Base-by-base conservation (phyloP, 2,888 invertebrate genomes). In the Axea sp. region DNA sequence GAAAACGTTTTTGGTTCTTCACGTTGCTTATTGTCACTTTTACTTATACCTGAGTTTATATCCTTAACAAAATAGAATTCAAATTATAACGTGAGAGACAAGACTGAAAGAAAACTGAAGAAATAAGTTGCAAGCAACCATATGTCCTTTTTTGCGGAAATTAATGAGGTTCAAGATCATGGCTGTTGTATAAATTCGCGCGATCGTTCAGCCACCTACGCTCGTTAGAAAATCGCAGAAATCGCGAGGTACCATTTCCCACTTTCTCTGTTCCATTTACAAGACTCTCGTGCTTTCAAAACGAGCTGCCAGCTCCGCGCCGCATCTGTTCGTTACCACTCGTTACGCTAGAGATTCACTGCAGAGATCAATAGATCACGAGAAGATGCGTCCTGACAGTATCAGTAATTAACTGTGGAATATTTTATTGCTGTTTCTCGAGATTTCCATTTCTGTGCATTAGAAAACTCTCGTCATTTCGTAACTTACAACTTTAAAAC, bases 231-330 rank as follows among this genome's bases (percentile, higher is more conserved):
- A 55, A 74, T 69, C 45, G 69, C 67, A 67, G 59, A 73, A 73
- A 65, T 75, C 64, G 76, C 65, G 68, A 68, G 37, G 60, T 72
- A 72, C 68, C 72, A 74, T 80, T 81, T 80, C 78, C 80, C 79
- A 80, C 81, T 80, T 81, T 81, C 80, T 80, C 80, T 76, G 33
- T 64, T 74, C 68, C 64, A 33, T 73, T 73, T 73, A 67, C 73
- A 45, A 67, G 51, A 14, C 49, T 60, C 53, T 55, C 69, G 53
- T 59, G 64, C 74, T 74, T 74, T 74, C 74, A 74, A 74, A 69
- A 69, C 73, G 43, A 67, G 59, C 55, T 57, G 68, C 51, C 35
- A 24, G 41, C 55, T 39, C 31, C 15, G 53, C 51, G 37, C 30
- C 17, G 51, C 45, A 55, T 71, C 60, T 55, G 33, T 39, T 62